Base-by-base conservation (phyloP, 2,113 vertebrate genomes). In the Amphiprion ocellaris region DNA sequence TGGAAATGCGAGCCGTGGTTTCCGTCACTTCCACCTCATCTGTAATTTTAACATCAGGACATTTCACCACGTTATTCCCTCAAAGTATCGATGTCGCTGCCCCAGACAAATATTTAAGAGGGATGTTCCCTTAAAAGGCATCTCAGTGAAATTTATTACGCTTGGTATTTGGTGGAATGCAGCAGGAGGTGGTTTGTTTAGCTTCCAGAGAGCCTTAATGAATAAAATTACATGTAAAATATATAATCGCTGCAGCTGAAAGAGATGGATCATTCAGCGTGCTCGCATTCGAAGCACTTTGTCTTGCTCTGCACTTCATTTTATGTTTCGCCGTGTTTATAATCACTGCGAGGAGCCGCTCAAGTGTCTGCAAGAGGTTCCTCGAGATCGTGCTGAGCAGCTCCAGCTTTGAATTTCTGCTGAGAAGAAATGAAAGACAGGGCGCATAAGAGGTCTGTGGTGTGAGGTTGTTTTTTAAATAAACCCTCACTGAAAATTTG, bases 391-490 rank as follows among this genome's bases (percentile, higher is more conserved):
- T 21, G 67, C 78, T 41, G 65, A 69, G 78, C 54, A 54, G 55
- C 46, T 74, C 33, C 65, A 21, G 79, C 77, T 69, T 76, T 63
- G 63, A 69, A 85, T 87, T 87, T 87, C 79, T 83, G 83, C 61
- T 44, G 62, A 55, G 87, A 56, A 84, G 74, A 82, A 87, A 92
- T 74, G 81, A 84, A 81, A 86, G 71, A 26, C 87, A 71, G 87
- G 69, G 77, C 83, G 58, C 74, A 67, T 84, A 83, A 92, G 91
- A 86, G 87, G 60, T 77, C 83, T 88, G 83, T 85, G 87, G 91
- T 90, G 90, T 84, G 87, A 88, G 86, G 46, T 83, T 92, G 87
- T 89, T 93, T 90, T 90, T 82, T 77, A 89, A 88, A 88, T 85
- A 92, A 90, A 87, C 86, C 71, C 82, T 80, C 73, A 69, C 78